These are phyloP conservation scores for Eumerus sabulonum DNA, from an alignment of 2,888 invertebrate species.

Conservation along the genomic window DNA sequence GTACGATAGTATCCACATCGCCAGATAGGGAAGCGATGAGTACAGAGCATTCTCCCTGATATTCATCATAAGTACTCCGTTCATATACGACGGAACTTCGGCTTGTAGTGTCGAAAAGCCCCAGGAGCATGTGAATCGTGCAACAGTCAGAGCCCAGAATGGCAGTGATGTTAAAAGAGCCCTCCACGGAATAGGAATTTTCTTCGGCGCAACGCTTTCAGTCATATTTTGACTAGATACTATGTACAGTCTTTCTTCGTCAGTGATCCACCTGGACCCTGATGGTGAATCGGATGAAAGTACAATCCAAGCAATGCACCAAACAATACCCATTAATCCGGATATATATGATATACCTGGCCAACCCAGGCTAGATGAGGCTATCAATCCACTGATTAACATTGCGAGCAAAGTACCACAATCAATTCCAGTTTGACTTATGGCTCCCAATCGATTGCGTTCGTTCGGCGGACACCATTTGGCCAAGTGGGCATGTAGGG, in stretches of 20 bases:
- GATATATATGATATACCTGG: constrained; percentile 84
- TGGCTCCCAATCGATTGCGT: constrained; percentile 82
- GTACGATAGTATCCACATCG: constrained; percentile 80
- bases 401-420: constrained; percentile 84
- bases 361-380: constrained; percentile 83
- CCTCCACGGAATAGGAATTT: constrained; percentile 82
- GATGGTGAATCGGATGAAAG: constrained; percentile 82
- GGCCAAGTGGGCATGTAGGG: constrained; percentile 83
- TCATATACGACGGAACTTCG: constrained; percentile 85
- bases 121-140: constrained; percentile 85
- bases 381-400: constrained; percentile 83
- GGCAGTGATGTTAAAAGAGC: constrained; percentile 83
- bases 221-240: constrained; percentile 74
- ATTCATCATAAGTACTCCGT: constrained; percentile 82
- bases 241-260: constrained; percentile 82
- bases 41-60: constrained; percentile 81
- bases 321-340: constrained; percentile 80
- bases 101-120: constrained; percentile 86
- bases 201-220: constrained; percentile 31
- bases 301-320: constrained; percentile 81
- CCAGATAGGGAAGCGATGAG: constrained; percentile 81
- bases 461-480: constrained; percentile 85
- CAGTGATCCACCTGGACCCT: constrained; percentile 80
- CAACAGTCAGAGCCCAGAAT: constrained; percentile 81
- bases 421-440: constrained; percentile 82